Base-by-base conservation (phyloP, 2,888 invertebrate genomes). In the Pyrrhia umbra region DNA sequence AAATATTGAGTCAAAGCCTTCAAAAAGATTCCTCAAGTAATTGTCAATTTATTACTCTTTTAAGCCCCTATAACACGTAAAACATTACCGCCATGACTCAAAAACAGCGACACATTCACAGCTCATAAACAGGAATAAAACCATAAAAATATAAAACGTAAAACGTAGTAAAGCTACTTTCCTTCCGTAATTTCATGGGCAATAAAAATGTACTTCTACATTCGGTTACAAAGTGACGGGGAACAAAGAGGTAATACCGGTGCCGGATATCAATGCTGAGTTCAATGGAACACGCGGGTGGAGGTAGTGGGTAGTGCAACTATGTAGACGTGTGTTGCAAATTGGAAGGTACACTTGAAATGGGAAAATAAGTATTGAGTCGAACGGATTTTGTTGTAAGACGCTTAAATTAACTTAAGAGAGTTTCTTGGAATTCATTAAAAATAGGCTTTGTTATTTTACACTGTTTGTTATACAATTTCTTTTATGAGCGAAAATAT, bases 161-260 rank as follows among this genome's bases (percentile, higher is more conserved):
- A 75, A 72, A 58, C 51, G 25, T 69, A 58, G 25, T 69, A 58
- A 69, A 70, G 69, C 52, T 56, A 74, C 57, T 58, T 69, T 51
- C 47, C 50, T 70, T 51, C 57, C 57, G 76, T 75, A 63, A 75
- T 75, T 79, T 68, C 57, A 72, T 76, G 68, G 72, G 49, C 58
- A 79, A 77, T 72, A 77, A 77, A 77, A 72, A 30, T 64, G 64
- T 51, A 62, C 15, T 39, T 37, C 40, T 49, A 59, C 78, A 49
- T 63, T 65, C 55, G 61, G 57, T 60, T 50, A 65, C 69, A 62
- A 59, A 61, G 64, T 71, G 72, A 50, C 23, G 6, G 50, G 56
- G 55, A 79, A 77, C 79, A 77, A 77, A 79, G 72, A 72, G 56
- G 77, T 63, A 79, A 76, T 72, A 68, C 77, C 56, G 65, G 37